Base-by-base conservation (phyloP, 2,113 vertebrate species). In the Sporophila hypoxantha region DNA sequence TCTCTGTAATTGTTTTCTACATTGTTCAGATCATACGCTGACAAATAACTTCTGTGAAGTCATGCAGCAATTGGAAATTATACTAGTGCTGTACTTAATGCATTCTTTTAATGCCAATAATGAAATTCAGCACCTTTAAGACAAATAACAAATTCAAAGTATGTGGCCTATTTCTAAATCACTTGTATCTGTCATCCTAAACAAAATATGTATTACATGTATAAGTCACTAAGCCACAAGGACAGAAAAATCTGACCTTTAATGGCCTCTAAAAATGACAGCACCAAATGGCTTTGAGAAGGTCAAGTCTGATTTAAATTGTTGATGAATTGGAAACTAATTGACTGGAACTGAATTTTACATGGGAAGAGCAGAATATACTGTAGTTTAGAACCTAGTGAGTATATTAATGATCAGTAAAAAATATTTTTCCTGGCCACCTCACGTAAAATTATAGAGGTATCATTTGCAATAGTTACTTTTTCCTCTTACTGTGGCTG, bases 221-320 rank as follows among this genome's bases (percentile, higher is more conserved):
- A 49, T 39, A 57, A 95, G 67, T 95, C 81, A 70, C 59, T 90
- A 94, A 95, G 67, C 81, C n/a, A 79, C 75, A 95, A 96, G 83
- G 91, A 85, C 62, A 70, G 82, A 94, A 66, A 92, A 83, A 89
- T 92, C 85, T 96, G 85, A 93, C 91, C 95, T 96, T 97, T 96
- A 96, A 93, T 95, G 82, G 78, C 60, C 87, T 94, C 94, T 96
- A 70, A 92, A 89, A 95, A 87, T 93, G 88, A 93, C 87, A 96
- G 69, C 86, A 85, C 57, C 86, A 89, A 96, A 96, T 93, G 80
- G 91, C 87, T 94, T 93, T 95, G 71, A 95, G 95, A 97, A 97
- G 94, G 94, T 97, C 96, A 97, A 93, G 81, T 94, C 87, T 96
- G 93, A 96, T 97, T 96, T 96, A 96, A 97, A 95, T 95, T 96